These are phyloP conservation scores for Cydia pomonella DNA, from an alignment of 1,140 invertebrate genomes.

Conservation along the genomic window DNA sequence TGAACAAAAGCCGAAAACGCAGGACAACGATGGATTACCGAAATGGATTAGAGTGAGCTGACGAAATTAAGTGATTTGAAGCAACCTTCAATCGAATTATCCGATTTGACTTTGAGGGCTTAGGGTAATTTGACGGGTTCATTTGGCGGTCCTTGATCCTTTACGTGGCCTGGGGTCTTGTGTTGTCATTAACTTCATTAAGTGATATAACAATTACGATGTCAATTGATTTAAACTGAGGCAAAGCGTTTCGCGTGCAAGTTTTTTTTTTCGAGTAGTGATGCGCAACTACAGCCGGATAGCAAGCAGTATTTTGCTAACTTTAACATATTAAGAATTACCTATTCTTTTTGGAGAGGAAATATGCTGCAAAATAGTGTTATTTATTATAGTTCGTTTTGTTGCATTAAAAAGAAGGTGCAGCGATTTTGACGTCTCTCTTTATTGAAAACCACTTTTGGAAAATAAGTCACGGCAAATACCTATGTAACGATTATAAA, in stretches of 20 bases:
- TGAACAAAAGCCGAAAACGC: background rate
- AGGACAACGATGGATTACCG: slow-evolving; percentile 16
- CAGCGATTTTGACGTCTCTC: no score
- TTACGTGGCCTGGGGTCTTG: slow-evolving; percentile 1
- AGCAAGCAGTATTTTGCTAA: no score
- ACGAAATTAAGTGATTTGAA: slow-evolving; percentile 19
- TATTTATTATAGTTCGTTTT: no score
- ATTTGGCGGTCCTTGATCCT: slow-evolving; percentile 9
- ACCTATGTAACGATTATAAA: no score
- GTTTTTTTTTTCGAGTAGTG: background rate
- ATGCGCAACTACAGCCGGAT: no score
- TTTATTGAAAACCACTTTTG: no score
- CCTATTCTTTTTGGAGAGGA: no score
- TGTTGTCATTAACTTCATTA: slow-evolving; percentile 19
- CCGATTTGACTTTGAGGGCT: slow-evolving; percentile 20
- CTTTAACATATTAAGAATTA: no score
- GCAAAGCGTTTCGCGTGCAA: background rate
- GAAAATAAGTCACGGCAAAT: no score
- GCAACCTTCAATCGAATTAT: slow-evolving; percentile 21
- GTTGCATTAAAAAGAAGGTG: no score
- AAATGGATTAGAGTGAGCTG: slow-evolving; percentile 27
- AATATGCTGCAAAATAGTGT: no score
- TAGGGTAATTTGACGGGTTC: slow-evolving; percentile 21
- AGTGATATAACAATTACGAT: slow-evolving; percentile 11
- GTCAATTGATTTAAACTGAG: background rate